Conservation (phyloP, 92 coral and sea anemone species). For the Epizoanthus stellaris region DNA sequence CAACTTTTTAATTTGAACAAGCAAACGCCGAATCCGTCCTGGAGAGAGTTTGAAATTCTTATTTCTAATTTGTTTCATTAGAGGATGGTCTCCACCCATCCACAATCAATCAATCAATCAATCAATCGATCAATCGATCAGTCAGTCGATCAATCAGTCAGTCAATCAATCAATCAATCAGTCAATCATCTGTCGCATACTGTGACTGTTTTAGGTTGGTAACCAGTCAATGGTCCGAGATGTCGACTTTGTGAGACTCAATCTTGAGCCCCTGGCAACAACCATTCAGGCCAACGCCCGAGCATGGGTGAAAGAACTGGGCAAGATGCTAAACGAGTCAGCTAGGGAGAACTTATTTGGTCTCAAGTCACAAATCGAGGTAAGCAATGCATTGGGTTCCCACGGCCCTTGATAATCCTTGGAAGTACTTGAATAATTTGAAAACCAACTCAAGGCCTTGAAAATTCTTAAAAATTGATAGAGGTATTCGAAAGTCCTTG, state of each 20-base stretch:
- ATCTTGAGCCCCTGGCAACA: conserved; percentile 93
- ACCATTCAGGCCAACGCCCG: conserved; percentile 97
- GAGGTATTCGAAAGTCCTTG: too few species aligned
- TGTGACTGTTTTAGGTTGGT: conserved; percentile 76
- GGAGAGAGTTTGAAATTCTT: too few species aligned
- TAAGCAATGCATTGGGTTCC: conserved; percentile 1
- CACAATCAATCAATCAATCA: too few species aligned
- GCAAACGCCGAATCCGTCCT: too few species aligned
- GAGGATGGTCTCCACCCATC: too few species aligned
- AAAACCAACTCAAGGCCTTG: too few species aligned
- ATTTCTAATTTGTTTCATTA: too few species aligned
- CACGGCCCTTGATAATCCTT: neutral
- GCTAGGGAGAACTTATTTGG: conserved; percentile 89
- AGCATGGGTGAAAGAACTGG: conserved; percentile 98
- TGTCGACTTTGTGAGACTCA: conserved; percentile 90
- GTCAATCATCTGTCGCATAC: neutral
- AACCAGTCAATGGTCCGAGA: conserved; percentile 87
- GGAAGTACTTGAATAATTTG: neutral
- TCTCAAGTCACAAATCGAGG: conserved; percentile 92
- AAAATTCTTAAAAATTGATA: too few species aligned
- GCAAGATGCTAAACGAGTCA: conserved; percentile 91
- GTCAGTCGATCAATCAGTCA: neutral
- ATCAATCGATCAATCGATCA: neutral
- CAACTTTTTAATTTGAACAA: too few species aligned
- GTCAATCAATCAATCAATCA: too few species aligned